Evolutionary conservation across 92 coral and sea anemone species (phyloP), one percentile per base, ranked within the genome.

Genomic region (Montipora capitata): DNA sequence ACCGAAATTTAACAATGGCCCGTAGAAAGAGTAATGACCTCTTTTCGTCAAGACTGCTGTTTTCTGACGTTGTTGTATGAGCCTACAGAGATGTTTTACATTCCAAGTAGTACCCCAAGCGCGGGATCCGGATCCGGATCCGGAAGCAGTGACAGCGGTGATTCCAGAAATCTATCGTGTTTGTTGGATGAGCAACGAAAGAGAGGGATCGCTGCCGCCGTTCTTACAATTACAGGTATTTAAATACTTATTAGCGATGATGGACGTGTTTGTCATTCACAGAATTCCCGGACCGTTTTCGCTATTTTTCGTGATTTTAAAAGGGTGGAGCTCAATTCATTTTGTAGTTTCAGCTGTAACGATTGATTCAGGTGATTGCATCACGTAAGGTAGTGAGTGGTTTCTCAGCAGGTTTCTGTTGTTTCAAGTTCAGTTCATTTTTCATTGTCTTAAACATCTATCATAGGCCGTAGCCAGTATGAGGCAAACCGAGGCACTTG

Each of bases 101-200:
- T 94, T 0, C 98, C 96, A 3, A 77, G 84, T 51, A 71, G 59
- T 2, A 85, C 89, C 3, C 83, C 83, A 0, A 85, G 89, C 51
- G 80, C 40, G 3, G 90, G 80, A 2, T 51, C 83, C 52, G 65
- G 80, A 2, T 51, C 83, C 52, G 65, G 94, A 27, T 27, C 35
- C 14, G 86, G 81, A 2, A 73, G 89, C 38, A 89, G 90, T 4
- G 80, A 86, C 63, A 85, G 77, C 20, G 86, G 71, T 15, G 66
- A 82, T 66, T 88, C 96, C 4, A 92, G 91, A 10, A 88, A 90
- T 68, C 88, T 95, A 1, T 82, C 96, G 10, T 92, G 96, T 9
- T 59, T 95, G 43, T 69, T 95, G 86, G 98, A 95, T 57, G 95
- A 94, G 74, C 98, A 95, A 83, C 87, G 90, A 67, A 82, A 88